phyloP scores from a whole-genome alignment of 2,888 invertebrate genomes.

The Prosopocoilus inquinatus region DNA sequence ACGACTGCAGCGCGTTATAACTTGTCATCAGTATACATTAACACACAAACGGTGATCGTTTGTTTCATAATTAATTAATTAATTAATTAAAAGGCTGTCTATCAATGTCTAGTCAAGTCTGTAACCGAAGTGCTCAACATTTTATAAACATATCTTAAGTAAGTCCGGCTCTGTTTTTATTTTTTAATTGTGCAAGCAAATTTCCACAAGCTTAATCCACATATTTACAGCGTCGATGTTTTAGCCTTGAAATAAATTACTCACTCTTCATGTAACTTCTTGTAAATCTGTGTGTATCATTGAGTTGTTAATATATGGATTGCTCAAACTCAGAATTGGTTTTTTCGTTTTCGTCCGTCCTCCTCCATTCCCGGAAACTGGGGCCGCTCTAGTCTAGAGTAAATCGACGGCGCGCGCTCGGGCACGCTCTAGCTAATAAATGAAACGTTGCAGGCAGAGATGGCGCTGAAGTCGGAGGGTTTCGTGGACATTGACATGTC shows the following conservation, averaged over 20 bases:
- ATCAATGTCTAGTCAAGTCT: background rate
- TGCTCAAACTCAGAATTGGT: constrained; percentile 35
- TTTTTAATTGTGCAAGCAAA: constrained; percentile 2
- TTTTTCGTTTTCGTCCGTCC: background rate
- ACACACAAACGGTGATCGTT: background rate
- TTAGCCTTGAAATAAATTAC: constrained; percentile 23
- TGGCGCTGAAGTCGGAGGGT: constrained; percentile 93
- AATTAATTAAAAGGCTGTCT: too few species aligned
- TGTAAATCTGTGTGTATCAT: constrained; percentile 35
- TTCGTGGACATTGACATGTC: constrained; percentile 94
- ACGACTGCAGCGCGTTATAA: too few species aligned
- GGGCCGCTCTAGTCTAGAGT: too few species aligned
- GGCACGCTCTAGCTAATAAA: background rate
- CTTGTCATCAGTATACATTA: too few species aligned
- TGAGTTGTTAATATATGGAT: constrained; percentile 50
- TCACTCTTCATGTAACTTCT: background rate
- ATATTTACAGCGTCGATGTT: constrained; percentile 46
- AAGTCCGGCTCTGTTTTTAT: constrained; percentile 18
- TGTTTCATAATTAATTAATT: background rate
- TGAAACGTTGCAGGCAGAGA: constrained; percentile 71
- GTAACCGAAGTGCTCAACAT: constrained; percentile 28
- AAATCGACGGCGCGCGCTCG: background rate
- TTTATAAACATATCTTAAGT: constrained; percentile 34
- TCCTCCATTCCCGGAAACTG: background rate
- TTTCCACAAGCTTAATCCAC: constrained; percentile 36